These are phyloP conservation scores for Cygnus buccinator DNA, from an alignment of 2,113 vertebrate genomes.

Conservation along the genomic window DNA sequence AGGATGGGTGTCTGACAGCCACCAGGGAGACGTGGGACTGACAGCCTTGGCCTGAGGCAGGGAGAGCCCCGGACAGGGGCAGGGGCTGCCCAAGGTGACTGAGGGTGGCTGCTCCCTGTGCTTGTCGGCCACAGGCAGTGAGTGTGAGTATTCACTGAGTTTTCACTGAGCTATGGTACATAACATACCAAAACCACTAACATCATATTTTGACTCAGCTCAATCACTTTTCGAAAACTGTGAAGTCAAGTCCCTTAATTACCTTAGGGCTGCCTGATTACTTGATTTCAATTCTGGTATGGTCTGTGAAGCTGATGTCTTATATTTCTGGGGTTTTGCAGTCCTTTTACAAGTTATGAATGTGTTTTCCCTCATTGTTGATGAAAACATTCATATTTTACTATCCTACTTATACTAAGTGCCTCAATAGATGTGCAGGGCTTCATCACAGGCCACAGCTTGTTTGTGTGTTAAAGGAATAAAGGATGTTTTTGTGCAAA, in stretches of 20 bases:
- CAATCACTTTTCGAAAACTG: conserved; percentile 25
- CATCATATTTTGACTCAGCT: conserved; percentile 3
- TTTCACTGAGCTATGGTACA: background rate
- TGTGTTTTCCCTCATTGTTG: conserved; percentile 41
- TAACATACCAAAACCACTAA: background rate
- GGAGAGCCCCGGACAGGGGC: background rate
- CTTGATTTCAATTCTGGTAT: conserved; percentile 34
- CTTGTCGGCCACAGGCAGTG: background rate
- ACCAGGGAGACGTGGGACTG: background rate
- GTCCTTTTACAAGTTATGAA: conserved; percentile 30
- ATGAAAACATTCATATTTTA: conserved; percentile 53
- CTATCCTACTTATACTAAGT: conserved; percentile 19
- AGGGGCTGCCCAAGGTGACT: background rate
- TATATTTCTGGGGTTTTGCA: conserved; percentile 36
- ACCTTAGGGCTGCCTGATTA: conserved; percentile 25
- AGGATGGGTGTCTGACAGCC: background rate
- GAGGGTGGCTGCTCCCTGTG: background rate
- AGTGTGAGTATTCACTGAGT: too few species aligned
- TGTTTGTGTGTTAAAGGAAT: conserved; percentile 23
- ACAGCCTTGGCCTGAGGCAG: too few species aligned
- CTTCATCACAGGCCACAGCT: background rate
- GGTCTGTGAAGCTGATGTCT: conserved; percentile 13
- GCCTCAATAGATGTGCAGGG: conserved; percentile 7
- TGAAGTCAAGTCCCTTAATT: conserved; percentile 57
- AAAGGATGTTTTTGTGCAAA: background rate